These are phyloP conservation scores for Caenorhabditis latens DNA, from an alignment of 1,140 invertebrate species.

Conservation along the genomic window DNA sequence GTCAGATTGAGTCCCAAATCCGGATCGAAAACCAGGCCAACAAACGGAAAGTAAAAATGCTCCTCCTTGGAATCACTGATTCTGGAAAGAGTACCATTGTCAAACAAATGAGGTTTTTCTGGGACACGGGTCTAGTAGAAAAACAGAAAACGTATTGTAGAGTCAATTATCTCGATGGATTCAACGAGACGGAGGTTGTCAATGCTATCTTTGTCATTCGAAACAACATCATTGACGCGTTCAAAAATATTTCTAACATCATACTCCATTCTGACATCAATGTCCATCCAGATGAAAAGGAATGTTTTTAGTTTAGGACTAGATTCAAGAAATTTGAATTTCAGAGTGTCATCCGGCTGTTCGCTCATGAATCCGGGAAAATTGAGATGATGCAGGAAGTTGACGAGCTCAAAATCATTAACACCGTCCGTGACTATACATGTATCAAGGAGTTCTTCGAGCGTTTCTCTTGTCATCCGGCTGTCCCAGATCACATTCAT, in stretches of 20 bases:
- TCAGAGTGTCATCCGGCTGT: conserved; percentile 16
- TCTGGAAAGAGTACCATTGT: conserved; percentile 89
- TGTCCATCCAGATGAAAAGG: conserved; percentile 11
- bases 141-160: not conserved
- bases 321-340: not conserved
- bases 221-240: conserved; percentile 53
- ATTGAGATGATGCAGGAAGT: conserved; percentile 56
- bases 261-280: conserved; percentile 45
- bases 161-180: conserved; percentile 42
- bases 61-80: conserved; percentile 89
- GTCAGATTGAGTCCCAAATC: conserved; percentile 34
- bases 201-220: conserved; percentile 45
- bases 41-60: conserved; percentile 84
- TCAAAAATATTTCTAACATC: conserved; percentile 12
- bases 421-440: not conserved
- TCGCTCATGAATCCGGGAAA: conserved; percentile 9
- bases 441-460: conserved; percentile 33
- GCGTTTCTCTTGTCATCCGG: not conserved
- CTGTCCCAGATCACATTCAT: conserved; percentile 36
- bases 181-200: conserved; percentile 36
- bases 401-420: conserved; percentile 25
- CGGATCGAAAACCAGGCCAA: conserved; percentile 17
- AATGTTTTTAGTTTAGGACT: not conserved
- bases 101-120: conserved; percentile 50
- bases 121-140: not conserved